phyloP scores from a whole-genome alignment of 2,888 invertebrate species.

The Ferdinandea cuprea region DNA sequence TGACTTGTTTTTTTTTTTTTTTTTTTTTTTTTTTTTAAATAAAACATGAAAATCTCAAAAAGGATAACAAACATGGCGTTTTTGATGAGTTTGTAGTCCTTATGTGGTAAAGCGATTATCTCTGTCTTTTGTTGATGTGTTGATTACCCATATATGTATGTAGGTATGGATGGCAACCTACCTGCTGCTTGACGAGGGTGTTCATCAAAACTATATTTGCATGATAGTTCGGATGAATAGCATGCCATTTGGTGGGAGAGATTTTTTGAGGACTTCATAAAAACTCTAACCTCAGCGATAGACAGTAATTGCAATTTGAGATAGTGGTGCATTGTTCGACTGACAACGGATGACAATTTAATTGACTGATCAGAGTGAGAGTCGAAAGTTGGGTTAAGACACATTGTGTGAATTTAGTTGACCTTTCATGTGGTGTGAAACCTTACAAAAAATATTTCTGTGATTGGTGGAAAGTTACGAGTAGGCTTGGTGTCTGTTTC shows the following conservation, averaged over 20 bases:
- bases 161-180: conserved; percentile 12
- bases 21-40: conserved; percentile 17
- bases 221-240: conserved; percentile 33
- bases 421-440: too few species aligned
- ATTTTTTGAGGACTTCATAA: conserved; percentile 54
- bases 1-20: too few species aligned
- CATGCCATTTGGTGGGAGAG: conserved; percentile 20
- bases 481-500: too few species aligned
- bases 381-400: too few species aligned
- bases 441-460: too few species aligned
- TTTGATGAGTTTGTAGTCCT: conserved; percentile 22
- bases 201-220: conserved; percentile 58
- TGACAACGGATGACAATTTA: conserved; percentile 72
- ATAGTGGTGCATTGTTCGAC: conserved; percentile 43
- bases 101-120: conserved; percentile 46
- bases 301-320: conserved; percentile 44
- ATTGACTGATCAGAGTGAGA: conserved; percentile 40
- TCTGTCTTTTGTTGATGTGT: conserved; percentile 34
- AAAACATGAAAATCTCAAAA: conserved; percentile 34
- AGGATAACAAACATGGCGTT: conserved; percentile 59
- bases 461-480: too few species aligned
- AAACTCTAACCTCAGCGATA: conserved; percentile 10
- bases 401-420: too few species aligned
- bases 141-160: too few species aligned
- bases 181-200: conserved; percentile 69